Base-by-base conservation (phyloP, 1,140 invertebrate species). In the Vanessa atalanta region DNA sequence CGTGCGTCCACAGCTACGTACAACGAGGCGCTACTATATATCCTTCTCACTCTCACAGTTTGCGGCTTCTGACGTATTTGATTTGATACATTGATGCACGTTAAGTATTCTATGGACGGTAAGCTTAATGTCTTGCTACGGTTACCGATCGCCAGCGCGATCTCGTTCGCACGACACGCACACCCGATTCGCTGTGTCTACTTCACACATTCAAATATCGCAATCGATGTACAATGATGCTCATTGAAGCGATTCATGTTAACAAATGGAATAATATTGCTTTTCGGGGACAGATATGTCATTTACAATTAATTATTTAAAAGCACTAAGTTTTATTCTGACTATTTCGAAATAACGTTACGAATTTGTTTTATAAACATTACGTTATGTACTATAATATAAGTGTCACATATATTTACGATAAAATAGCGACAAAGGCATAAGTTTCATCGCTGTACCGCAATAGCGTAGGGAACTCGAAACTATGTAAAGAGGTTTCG, bases 401-500 rank as follows among this genome's bases (percentile, higher is more conserved):
- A 31, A 31, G 26, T 31, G 26, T 31, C 20, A 1, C n/a, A n/a
- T 15, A n/a, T 51, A 11, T 55, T 20, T n/a, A 11, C 20, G 23
- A 26, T 57, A 57, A 57, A 57, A 57, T 57, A 11, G 53, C 20
- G 53, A 4, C 53, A 14, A 47, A 43, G 23, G 53, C 53, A 16
- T 20, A 60, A 11, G 53, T 60, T 60, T 57, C 23, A 65, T 65
- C n/a, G 66, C 0, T 67, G 53, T 70, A 66, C 73, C 63, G 73
- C 73, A 75, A 75, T 75, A 53, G 72, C 68, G 73, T 61, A 60
- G 16, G 61, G 23, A 53, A 66, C 47, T 74, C 60, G 76, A 69
- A 67, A 67, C 26, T 53, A 67, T 81, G 75, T 79, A 77, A 82
- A 88, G 70, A 78, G 70, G 73, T 83, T 82, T 74, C 74, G 79